Percentiles rank a stretch among this genome's conserved stretches.
phyloP scores from a whole-genome alignment of 2,113 vertebrate genomes.

The Xenus cinereus region DNA sequence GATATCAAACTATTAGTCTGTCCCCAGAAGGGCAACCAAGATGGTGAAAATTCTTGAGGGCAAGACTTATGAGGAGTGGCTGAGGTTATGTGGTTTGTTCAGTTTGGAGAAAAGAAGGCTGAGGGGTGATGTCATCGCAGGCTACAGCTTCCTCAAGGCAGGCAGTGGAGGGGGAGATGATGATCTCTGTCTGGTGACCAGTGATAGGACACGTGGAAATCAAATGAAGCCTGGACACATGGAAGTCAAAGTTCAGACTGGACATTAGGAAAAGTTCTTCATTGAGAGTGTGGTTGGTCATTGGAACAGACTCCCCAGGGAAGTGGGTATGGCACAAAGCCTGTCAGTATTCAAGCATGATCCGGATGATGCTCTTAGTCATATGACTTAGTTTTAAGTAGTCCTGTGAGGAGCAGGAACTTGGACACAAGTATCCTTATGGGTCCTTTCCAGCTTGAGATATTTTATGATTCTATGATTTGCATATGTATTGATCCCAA shows the following conservation, averaged over 20 bases:
- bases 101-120: background rate
- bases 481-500: background rate
- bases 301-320: background rate
- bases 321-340: background rate
- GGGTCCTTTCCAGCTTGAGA: background rate
- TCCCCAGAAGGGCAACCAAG: background rate
- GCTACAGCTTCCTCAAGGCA: background rate
- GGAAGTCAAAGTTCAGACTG: background rate
- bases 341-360: background rate
- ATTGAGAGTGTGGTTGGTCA: accelerated
- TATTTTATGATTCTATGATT: background rate
- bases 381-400: background rate
- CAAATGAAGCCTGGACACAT: background rate
- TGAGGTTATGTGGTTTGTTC: background rate
- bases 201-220: background rate
- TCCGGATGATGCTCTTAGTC: background rate
- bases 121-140: background rate
- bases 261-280: background rate
- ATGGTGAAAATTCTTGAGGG: background rate
- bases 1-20: background rate
- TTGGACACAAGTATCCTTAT: background rate
- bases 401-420: background rate
- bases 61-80: background rate
- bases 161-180: accelerated
- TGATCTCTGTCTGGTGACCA: background rate